These are phyloP conservation scores for Hemibagrus wyckioides DNA, from an alignment of 2,113 vertebrate species.

Conservation along the genomic window DNA sequence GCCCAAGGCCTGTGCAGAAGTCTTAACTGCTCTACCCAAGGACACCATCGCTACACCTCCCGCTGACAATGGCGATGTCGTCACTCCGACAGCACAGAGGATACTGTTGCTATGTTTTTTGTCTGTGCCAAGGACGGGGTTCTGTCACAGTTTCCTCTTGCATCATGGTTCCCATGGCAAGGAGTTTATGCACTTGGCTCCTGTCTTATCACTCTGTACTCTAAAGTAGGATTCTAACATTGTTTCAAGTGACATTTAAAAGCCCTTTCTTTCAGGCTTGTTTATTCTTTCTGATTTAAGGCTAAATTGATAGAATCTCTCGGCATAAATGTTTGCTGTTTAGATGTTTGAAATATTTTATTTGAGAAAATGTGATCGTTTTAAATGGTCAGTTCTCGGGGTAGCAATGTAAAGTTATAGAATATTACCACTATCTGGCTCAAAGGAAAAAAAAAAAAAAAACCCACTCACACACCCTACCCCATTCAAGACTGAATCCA, in stretches of 20 bases:
- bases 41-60: neutral
- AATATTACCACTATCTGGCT: constrained; percentile 19
- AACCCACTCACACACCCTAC: constrained; percentile 18
- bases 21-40: neutral
- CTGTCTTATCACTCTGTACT: neutral
- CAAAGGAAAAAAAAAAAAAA: neutral
- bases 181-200: neutral
- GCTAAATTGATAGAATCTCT: too few relatives aligned
- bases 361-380: neutral
- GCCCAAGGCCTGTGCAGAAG: neutral
- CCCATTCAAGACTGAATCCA: constrained; percentile 44
- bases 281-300: neutral
- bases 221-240: neutral
- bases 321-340: neutral
- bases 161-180: neutral
- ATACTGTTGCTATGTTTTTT: neutral
- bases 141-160: constrained; percentile 9
- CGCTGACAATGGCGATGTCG: neutral
- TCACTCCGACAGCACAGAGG: neutral
- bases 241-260: neutral
- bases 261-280: neutral
- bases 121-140: neutral
- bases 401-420: neutral
- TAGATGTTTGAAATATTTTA: neutral
- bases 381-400: neutral